These are phyloP conservation scores for Muraenolepis orangiensis DNA, from an alignment of 2,797 vertebrate genomes.

Conservation along the genomic window DNA sequence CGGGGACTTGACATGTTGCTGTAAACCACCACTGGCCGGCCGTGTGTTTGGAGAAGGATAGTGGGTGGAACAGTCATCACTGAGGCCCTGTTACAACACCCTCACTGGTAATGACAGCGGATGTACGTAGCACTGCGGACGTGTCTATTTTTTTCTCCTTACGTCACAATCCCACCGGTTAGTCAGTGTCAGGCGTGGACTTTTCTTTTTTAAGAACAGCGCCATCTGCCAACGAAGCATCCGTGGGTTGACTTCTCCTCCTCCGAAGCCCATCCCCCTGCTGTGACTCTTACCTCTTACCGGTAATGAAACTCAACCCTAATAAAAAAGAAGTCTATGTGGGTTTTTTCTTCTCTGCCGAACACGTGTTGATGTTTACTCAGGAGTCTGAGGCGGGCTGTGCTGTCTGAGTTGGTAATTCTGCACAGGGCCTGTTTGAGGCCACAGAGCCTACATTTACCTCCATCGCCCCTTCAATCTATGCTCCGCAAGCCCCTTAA, in stretches of 20 bases:
- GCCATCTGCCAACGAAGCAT: conserved; percentile 14
- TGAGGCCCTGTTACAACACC: conserved; percentile 55
- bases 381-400: conserved; percentile 70
- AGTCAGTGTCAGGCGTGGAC: conserved; percentile 41
- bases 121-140: conserved; percentile 49
- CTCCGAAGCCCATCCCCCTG: conserved; percentile 4
- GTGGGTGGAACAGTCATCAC: conserved; percentile 71
- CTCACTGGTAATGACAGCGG: conserved; percentile 73
- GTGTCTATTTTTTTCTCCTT: conserved; percentile 39
- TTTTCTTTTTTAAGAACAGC: conserved; percentile 51
- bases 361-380: conserved; percentile 69
- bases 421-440: conserved; percentile 50
- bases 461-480: conserved; percentile 23
- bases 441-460: conserved; percentile 38
- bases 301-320: conserved; percentile 34
- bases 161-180: conserved; percentile 65
- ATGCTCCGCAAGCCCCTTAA: conserved; percentile 9
- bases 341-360: conserved; percentile 48
- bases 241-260: conserved; percentile 25
- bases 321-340: conserved; percentile 50
- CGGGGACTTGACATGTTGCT: conserved; percentile 40
- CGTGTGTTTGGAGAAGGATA: conserved; percentile 56
- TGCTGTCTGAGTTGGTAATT: conserved; percentile 58
- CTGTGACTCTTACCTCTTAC: conserved; percentile 13
- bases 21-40: conserved; percentile 42